Conservation (phyloP, 1,140 invertebrate genomes). For the Hermetia illucens region DNA sequence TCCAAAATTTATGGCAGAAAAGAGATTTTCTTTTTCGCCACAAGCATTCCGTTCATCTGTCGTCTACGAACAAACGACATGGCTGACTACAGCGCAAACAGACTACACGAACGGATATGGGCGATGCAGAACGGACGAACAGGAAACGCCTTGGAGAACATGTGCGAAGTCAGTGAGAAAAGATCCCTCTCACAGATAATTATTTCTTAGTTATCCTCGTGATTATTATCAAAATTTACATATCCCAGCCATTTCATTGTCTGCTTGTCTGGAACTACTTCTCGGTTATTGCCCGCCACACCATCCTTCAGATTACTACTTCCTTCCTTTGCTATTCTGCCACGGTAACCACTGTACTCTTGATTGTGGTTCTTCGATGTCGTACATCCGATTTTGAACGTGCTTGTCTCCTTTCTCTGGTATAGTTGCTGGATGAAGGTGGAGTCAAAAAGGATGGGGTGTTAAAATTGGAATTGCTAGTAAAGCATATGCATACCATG, state of each 20-base stretch:
- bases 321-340: neutral
- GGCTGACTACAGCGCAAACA: too few species aligned
- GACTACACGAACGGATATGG: too few species aligned
- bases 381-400: neutral
- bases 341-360: neutral
- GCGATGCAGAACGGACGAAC: too few species aligned
- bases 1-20: too few species aligned
- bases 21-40: too few species aligned
- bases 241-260: neutral
- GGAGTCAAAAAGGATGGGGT: too few species aligned
- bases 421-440: too few species aligned
- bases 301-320: neutral
- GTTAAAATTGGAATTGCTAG: too few species aligned
- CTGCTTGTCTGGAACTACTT: neutral
- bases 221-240: slow-evolving; percentile 1
- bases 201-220: neutral
- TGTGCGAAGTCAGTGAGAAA: neutral
- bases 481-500: too few species aligned
- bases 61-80: too few species aligned
- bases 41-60: too few species aligned
- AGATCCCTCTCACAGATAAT: neutral
- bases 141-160: too few species aligned
- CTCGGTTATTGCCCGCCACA: neutral
- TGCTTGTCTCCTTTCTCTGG: neutral
- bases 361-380: neutral